A percentile compares a stretch with the other conserved stretches of the same genome.
phyloP scores from a whole-genome alignment of 2,797 vertebrate genomes.

The Danio choprae region DNA sequence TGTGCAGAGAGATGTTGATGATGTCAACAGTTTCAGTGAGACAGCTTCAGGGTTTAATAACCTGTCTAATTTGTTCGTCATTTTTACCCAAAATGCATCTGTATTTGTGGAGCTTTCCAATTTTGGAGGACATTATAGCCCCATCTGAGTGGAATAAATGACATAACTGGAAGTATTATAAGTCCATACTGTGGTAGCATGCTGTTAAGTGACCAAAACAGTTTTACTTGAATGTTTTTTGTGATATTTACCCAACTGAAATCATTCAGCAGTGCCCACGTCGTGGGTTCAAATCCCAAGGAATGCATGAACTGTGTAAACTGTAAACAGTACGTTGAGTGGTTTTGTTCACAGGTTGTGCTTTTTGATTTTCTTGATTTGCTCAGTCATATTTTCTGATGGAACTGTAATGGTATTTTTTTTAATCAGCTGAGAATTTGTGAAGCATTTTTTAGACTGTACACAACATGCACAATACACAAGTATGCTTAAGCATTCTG shows the following conservation, averaged over 20 bases:
- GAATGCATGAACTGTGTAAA: not conserved
- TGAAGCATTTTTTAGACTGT: too few relatives aligned
- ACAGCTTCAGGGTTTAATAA: slow-evolving; percentile 23
- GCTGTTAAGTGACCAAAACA: not conserved
- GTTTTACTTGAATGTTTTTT: not conserved
- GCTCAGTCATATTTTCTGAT: too few relatives aligned
- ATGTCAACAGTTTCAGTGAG: slow-evolving; percentile 51
- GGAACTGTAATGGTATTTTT: too few relatives aligned
- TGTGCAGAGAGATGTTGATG: slow-evolving; percentile 30
- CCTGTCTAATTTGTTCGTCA: not conserved
- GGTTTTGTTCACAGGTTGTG: too few relatives aligned
- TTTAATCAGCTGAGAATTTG: too few relatives aligned
- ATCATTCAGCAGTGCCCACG: not conserved
- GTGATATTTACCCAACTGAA: not conserved
- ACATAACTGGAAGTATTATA: not conserved
- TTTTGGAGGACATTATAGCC: too few relatives aligned
- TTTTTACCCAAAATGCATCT: slow-evolving; percentile 15
- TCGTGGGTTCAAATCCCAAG: not conserved
- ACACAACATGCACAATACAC: too few relatives aligned
- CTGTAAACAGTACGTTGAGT: not conserved
- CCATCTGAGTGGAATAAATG: not conserved
- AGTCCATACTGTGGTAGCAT: not conserved
- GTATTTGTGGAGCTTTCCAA: not conserved
- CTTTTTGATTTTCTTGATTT: too few relatives aligned
- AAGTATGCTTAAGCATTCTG: too few relatives aligned